phyloP scores from a whole-genome alignment of 2,888 invertebrate genomes.

The Trissolcus japonicus region DNA sequence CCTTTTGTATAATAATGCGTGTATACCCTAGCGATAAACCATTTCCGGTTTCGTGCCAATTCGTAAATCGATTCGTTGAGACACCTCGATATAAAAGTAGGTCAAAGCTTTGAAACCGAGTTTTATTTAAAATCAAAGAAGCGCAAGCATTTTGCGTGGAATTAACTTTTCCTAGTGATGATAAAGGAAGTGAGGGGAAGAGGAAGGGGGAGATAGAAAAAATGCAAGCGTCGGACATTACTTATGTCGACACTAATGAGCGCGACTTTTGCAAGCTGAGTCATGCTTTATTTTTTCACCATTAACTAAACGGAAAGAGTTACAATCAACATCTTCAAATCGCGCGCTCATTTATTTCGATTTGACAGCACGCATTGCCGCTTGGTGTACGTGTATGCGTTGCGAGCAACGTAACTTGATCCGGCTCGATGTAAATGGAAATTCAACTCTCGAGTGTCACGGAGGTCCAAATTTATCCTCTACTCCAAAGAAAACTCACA shows the following conservation, averaged over 20 bases:
- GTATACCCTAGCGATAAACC: slow-evolving; percentile 26
- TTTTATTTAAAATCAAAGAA: slow-evolving; percentile 48
- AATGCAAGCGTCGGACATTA: slow-evolving; percentile 21
- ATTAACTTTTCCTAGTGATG: slow-evolving; percentile 30
- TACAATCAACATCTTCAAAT: slow-evolving; percentile 37
- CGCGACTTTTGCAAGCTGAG: slow-evolving; percentile 31
- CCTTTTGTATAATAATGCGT: slow-evolving; percentile 8
- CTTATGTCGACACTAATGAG: slow-evolving; percentile 37
- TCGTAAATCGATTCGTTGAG: slow-evolving; percentile 63
- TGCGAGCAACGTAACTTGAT: slow-evolving; percentile 20
- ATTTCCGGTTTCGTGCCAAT: slow-evolving; percentile 60
- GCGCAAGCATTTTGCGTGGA: slow-evolving; percentile 36
- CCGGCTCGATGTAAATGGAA: slow-evolving; percentile 34
- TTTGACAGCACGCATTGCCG: slow-evolving; percentile 27
- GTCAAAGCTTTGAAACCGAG: slow-evolving; percentile 60
- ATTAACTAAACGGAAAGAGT: slow-evolving; percentile 35
- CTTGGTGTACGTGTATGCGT: slow-evolving; percentile 7
- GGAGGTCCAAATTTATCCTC: slow-evolving; percentile 23
- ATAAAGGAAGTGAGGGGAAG: neutral
- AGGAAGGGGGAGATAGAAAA: neutral
- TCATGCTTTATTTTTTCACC: slow-evolving; percentile 29
- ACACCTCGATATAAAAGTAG: slow-evolving; percentile 61
- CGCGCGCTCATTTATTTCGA: slow-evolving; percentile 35
- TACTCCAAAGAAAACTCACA: slow-evolving; percentile 13
- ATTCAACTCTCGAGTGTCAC: slow-evolving; percentile 17